Base-by-base conservation (phyloP, 1,140 invertebrate species). In the Procambarus clarkii region DNA sequence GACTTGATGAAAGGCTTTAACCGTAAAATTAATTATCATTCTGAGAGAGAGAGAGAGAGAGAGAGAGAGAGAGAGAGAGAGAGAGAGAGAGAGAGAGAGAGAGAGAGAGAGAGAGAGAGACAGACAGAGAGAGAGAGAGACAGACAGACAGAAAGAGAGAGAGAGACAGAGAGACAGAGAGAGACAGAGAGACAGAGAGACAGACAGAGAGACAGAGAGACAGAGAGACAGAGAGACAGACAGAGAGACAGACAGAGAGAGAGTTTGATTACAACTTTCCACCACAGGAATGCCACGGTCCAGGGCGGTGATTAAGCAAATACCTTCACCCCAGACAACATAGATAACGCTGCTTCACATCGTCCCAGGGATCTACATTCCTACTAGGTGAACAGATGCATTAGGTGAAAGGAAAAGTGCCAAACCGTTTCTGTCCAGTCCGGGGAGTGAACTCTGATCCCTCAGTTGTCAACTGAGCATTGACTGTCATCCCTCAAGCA, bases 141-240 rank as follows among this genome's bases (percentile, higher is more conserved):
- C 5, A 46, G 76, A 54, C 4, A 82, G 80, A 54, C 48, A 82
- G 80, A 82, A 48, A 82, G 80, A 82, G 80, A 82, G 80, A 82
- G 80, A 82, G 80, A 82, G 80, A 82, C 48, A 82, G 80, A 82
- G 80, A 82, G 80, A 82, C 48, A 82, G 80, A 82, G 80, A 82
- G 80, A 82, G 80, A 82, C 48, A 82, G 80, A 82, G 80, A 82
- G 80, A 82, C 48, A 82, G 80, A 82, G 80, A 82, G 80, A 82
- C 48, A 82, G 80, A 82, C 48, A 78, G 58, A 64, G 58, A 64
- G 58, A 64, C 8, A 78, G 76, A 48, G 46, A 78, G 76, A 78
- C 8, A 78, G 76, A 78, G 76, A 78, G 76, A 78, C 8, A 78
- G 76, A 78, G 76, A 78, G 76, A 78, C 4, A 78, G 76, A 78